phyloP scores from a whole-genome alignment of 1,140 invertebrate species.

The Ylistrum balloti region DNA sequence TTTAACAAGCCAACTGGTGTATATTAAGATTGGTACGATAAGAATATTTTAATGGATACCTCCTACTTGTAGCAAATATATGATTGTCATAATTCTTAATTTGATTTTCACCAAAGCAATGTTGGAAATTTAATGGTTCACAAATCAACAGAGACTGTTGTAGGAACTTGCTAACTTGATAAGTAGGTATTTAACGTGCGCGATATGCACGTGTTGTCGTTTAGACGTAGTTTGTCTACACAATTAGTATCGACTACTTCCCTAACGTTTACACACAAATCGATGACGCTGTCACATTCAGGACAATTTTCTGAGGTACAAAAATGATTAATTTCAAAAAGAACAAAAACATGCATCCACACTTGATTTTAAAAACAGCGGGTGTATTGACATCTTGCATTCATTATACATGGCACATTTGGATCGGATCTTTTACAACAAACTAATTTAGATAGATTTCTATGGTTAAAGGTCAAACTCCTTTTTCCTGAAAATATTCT shows the following conservation, averaged over 20 bases:
- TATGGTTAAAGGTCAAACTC: too few relatives aligned
- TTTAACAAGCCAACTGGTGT: background rate
- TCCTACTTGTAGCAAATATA: background rate
- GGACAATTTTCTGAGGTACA: slow-evolving; percentile 12
- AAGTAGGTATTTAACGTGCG: slow-evolving; percentile 17
- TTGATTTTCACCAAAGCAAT: background rate
- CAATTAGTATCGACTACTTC: background rate
- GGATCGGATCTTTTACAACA: too few relatives aligned
- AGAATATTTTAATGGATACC: background rate
- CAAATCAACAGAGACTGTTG: slow-evolving; percentile 38
- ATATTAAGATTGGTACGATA: slow-evolving; percentile 18
- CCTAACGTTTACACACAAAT: background rate
- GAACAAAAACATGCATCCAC: background rate
- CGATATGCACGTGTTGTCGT: slow-evolving; percentile 10
- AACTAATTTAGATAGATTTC: too few relatives aligned
- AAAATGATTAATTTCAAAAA: background rate
- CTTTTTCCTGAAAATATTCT: too few relatives aligned
- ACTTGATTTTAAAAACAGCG: background rate
- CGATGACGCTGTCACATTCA: background rate
- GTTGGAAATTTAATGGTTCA: slow-evolving; percentile 26
- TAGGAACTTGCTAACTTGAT: slow-evolving; percentile 19
- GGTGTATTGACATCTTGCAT: background rate
- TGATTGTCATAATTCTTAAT: slow-evolving; percentile 11
- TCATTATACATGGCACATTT: background rate
- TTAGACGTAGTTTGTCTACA: background rate